These are phyloP conservation scores for Lophochroa leadbeateri DNA, from an alignment of 2,113 vertebrate species.

Conservation along the genomic window DNA sequence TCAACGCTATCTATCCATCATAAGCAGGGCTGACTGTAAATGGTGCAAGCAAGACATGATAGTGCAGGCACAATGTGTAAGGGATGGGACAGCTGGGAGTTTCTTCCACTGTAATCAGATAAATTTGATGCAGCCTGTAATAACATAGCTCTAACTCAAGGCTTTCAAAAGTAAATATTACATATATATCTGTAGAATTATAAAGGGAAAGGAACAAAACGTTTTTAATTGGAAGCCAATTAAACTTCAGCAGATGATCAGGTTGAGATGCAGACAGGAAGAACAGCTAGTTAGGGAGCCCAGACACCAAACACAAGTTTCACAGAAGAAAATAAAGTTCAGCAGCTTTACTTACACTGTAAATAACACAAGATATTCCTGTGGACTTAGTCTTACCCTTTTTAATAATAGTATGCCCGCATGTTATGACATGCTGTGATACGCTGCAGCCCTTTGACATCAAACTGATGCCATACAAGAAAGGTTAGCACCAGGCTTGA, in stretches of 20 bases:
- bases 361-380: neutral
- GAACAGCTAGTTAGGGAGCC: neutral
- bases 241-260: neutral
- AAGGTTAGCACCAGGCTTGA: neutral
- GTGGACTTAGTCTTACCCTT: neutral
- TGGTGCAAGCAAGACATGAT: neutral
- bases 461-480: neutral
- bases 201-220: neutral
- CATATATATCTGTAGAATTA: neutral
- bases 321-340: neutral
- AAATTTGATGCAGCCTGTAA: neutral
- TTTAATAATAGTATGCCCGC: neutral
- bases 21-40: neutral
- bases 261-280: neutral
- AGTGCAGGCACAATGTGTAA: neutral
- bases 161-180: neutral
- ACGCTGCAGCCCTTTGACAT: neutral
- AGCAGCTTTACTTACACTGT: neutral
- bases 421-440: neutral
- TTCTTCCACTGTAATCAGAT: neutral
- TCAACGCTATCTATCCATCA: neutral
- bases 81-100: neutral
- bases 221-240: neutral
- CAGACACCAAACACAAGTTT: neutral
- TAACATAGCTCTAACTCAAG: neutral